These are phyloP conservation scores for Babylonia areolata DNA, from an alignment of 1,140 invertebrate species.

Conservation along the genomic window DNA sequence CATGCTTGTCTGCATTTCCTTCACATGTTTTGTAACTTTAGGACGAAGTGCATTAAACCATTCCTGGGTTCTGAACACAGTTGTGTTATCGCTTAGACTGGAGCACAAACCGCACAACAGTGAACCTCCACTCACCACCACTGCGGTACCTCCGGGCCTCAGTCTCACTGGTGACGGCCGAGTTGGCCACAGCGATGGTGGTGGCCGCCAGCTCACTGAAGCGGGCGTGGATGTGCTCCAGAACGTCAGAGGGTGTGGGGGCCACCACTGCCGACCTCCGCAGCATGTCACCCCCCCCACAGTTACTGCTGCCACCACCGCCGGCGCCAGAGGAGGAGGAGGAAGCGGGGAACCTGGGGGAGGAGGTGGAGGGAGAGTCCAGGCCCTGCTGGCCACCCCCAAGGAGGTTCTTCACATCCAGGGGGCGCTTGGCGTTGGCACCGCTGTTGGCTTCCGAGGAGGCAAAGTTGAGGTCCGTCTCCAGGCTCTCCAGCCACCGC, in stretches of 20 bases:
- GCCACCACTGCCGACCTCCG: background rate
- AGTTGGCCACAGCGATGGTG: constrained; percentile 68
- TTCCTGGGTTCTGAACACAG: too few relatives aligned
- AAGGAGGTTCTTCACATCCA: constrained; percentile 36
- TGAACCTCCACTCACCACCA: constrained; percentile 42
- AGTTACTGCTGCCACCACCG: background rate
- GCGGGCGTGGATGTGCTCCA: constrained; percentile 69
- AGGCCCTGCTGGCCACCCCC: background rate
- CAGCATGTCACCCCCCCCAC: background rate
- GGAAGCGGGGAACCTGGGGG: background rate
- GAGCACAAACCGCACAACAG: too few relatives aligned
- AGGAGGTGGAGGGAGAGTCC: background rate
- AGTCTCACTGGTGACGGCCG: constrained; percentile 66
- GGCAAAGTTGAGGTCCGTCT: constrained; percentile 35
- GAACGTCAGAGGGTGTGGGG: constrained; percentile 55
- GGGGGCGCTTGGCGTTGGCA: constrained; percentile 11
- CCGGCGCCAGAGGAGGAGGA: background rate
- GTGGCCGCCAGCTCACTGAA: constrained; percentile 67
- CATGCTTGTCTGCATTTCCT: too few relatives aligned
- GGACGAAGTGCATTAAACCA: too few relatives aligned
- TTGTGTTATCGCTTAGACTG: too few relatives aligned
- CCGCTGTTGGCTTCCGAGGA: constrained; percentile 30
- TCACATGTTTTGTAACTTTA: too few relatives aligned
- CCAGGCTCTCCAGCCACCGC: constrained; percentile 35
- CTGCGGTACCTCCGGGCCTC: constrained; percentile 55